Evolutionary conservation across 2,797 vertebrate species (phyloP), one percentile per base, ranked within the genome.

Genomic region (Nyctibius grandis): DNA sequence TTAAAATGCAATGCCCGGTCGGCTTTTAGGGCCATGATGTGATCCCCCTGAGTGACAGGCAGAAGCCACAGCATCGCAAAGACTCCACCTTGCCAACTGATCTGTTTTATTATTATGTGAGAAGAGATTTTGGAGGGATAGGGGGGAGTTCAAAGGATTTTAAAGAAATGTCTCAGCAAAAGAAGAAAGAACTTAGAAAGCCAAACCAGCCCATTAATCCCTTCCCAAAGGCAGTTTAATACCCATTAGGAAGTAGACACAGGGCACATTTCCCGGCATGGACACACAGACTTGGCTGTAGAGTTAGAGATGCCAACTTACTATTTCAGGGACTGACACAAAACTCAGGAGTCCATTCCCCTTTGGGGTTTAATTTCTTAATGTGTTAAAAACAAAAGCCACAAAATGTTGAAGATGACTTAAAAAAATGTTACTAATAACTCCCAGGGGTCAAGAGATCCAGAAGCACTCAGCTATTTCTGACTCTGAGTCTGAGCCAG

Each of bases 401-500:
- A 79, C 50, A 67, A 89, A 92, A 91, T 81, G 84, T 94, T 92
- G 60, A 76, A 91, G 87, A 90, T 89, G 11, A 68, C 64, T 93
- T 96, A 56, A 75, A 72, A 85, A 84, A 90, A 70, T 53, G 53
- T 84, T 91, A 25, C 80, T 93, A 93, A 93, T 92, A 92, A 91
- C 80, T 92, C 85, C 70, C 68, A 11, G 44, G 63, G 89, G 92
- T 94, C 67, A 88, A 54, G 69, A 84, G 48, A 54, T 81, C 44
- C 68, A 15, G 67, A 70, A 88, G 48, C 57, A 75, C 57, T 79
- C 69, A 28, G 60, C 50, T 78, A 6, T 51, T 87, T 73, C 75
- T 95, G 91, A 84, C 59, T 64, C n/a, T n/a, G n/a, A n/a, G n/a
- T 74, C 48, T n/a, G 81, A 91, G 81, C 92, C 89, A 88, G 75